Conservation (phyloP, 2,113 vertebrate species). For the Gallinago paraguaiae region DNA sequence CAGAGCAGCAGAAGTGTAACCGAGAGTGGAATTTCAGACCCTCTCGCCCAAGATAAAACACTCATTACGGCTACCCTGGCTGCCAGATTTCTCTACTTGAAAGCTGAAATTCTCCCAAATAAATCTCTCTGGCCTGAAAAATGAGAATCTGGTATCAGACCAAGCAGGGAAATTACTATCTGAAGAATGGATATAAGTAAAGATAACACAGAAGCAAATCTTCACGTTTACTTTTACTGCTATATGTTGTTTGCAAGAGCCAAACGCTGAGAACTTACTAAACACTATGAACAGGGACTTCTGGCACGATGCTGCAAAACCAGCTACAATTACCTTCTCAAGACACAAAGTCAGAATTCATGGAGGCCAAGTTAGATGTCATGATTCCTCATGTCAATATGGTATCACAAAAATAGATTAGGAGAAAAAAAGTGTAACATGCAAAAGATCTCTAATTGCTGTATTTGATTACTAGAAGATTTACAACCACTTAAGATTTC, state of each 20-base stretch:
- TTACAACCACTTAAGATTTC: slow-evolving; percentile 26
- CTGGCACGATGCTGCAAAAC: background rate
- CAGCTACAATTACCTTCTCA: slow-evolving; percentile 6
- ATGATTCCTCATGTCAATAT: background rate
- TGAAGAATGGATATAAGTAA: slow-evolving; percentile 28
- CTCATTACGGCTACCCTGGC: background rate
- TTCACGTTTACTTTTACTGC: background rate
- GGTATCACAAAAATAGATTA: slow-evolving; percentile 18
- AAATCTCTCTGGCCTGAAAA: slow-evolving; percentile 37
- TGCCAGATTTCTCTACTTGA: slow-evolving; percentile 21
- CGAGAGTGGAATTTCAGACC: slow-evolving; percentile 44
- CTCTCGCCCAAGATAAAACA: slow-evolving; percentile 13
- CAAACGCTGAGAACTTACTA: background rate
- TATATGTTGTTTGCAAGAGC: background rate
- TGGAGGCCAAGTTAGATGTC: background rate
- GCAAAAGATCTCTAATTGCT: background rate
- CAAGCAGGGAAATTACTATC: background rate
- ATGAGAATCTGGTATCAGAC: slow-evolving; percentile 27
- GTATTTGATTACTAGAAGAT: slow-evolving; percentile 60
- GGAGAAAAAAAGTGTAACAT: background rate
- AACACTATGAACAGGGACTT: background rate
- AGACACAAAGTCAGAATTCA: background rate
- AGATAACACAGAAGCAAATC: slow-evolving; percentile 3
- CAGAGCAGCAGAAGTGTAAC: background rate
- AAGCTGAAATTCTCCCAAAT: slow-evolving; percentile 10